These are phyloP conservation scores for Anisognathus igniventris DNA, from an alignment of 2,797 vertebrate species.

Conservation along the genomic window DNA sequence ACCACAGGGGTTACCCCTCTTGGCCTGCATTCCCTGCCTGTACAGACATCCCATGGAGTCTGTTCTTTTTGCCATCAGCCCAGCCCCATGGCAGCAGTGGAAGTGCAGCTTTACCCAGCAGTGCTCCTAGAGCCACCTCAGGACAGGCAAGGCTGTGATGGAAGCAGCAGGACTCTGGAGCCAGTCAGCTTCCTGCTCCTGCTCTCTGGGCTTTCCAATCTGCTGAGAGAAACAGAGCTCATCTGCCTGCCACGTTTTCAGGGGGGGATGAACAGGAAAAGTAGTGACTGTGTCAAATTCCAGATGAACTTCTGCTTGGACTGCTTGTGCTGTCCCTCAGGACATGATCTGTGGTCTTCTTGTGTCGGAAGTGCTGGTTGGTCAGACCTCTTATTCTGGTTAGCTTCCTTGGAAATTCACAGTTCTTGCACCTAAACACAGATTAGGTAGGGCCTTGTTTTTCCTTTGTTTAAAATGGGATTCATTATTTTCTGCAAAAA, in stretches of 20 bases:
- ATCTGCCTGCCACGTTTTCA: not conserved
- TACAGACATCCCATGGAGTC: not conserved
- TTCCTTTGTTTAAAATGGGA: not conserved
- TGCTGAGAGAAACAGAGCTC: not conserved
- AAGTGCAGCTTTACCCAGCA: not conserved
- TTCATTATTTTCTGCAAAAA: not conserved
- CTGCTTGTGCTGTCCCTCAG: rapidly evolving
- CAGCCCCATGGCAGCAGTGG: not conserved
- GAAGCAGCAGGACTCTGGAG: not conserved
- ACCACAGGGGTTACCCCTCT: rapidly evolving
- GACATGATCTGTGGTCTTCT: not conserved
- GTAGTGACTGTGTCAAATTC: not conserved
- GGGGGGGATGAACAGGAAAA: not conserved
- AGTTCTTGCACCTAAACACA: not conserved
- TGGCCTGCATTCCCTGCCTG: not conserved
- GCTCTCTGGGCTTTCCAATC: not conserved
- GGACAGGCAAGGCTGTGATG: rapidly evolving
- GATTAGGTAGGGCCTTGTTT: not conserved
- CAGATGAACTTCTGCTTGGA: not conserved
- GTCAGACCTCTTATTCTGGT: not conserved
- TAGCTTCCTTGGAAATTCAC: not conserved
- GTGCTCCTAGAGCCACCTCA: too few species aligned
- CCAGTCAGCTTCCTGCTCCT: not conserved
- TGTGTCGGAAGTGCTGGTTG: not conserved
- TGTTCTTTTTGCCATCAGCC: not conserved